These are phyloP conservation scores for Phasianus colchicus DNA, from an alignment of 2,113 vertebrate species.

Conservation along the genomic window DNA sequence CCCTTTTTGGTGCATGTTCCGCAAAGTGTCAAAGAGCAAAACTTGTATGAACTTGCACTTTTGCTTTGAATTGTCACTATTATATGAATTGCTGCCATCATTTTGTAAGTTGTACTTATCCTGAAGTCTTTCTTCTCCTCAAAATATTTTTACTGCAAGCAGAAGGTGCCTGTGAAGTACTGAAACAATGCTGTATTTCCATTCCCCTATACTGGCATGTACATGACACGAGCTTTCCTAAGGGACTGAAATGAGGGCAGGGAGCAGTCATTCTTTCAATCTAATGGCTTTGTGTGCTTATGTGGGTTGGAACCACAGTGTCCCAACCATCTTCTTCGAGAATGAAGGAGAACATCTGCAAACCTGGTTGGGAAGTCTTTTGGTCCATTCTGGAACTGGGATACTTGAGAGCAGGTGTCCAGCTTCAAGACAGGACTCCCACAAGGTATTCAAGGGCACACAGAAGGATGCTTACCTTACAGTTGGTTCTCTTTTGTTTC, in stretches of 20 bases:
- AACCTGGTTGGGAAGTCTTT: neutral
- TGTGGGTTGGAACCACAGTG: neutral
- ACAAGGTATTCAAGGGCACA: rapidly evolving
- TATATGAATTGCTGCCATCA: neutral
- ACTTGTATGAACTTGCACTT: neutral
- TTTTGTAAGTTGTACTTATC: neutral
- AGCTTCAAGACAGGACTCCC: neutral
- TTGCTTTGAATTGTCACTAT: neutral
- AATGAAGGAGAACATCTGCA: neutral
- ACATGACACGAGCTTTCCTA: neutral
- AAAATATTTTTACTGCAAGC: neutral
- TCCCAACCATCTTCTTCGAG: neutral
- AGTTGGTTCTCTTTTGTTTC: neutral
- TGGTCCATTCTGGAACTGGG: neutral
- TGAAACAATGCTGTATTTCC: neutral
- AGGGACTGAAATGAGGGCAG: rapidly evolving
- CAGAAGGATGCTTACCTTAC: neutral
- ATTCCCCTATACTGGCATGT: neutral
- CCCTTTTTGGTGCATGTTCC: neutral
- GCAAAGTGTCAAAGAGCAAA: neutral
- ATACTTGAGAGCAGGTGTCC: neutral
- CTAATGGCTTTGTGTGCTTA: neutral
- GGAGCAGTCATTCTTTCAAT: neutral
- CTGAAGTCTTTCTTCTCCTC: neutral
- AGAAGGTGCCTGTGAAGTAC: neutral